These are phyloP conservation scores for Hemichromis elongatus DNA, from an alignment of 2,113 vertebrate genomes.

Conservation along the genomic window DNA sequence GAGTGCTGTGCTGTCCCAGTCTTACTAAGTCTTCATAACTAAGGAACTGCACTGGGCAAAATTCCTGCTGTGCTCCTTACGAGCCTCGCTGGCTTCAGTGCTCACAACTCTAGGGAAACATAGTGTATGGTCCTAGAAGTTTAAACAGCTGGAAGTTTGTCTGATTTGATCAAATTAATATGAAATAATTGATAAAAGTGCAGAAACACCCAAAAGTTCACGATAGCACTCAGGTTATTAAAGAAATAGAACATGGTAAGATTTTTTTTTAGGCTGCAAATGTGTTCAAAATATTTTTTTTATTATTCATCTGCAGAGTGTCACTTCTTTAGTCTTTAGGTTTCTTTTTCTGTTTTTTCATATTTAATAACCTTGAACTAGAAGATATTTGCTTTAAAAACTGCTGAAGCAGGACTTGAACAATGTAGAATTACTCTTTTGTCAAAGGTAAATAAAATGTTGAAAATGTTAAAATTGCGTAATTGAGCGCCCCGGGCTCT, in stretches of 20 bases:
- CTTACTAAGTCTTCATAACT: background rate
- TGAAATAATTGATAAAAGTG: background rate
- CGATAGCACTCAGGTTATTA: background rate
- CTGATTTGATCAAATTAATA: background rate
- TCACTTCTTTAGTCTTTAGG: background rate
- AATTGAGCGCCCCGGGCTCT: background rate
- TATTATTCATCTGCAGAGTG: background rate
- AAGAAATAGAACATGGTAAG: background rate
- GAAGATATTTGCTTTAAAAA: background rate
- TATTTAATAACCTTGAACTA: background rate
- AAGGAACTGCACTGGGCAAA: background rate
- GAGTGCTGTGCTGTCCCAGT: background rate
- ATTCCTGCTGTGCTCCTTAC: background rate
- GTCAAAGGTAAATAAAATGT: background rate
- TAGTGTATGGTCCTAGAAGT: background rate
- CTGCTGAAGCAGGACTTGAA: background rate
- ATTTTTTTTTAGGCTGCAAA: background rate
- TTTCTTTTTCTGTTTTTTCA: background rate
- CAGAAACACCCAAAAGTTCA: background rate
- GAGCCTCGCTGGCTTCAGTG: background rate
- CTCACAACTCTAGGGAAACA: background rate
- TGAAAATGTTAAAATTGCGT: background rate
- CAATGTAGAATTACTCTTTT: background rate
- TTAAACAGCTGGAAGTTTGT: background rate
- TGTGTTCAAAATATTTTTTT: background rate